Evolutionary conservation across 1,140 invertebrate genomes (phyloP).

Genomic region (Bilobella aurantiaca): DNA sequence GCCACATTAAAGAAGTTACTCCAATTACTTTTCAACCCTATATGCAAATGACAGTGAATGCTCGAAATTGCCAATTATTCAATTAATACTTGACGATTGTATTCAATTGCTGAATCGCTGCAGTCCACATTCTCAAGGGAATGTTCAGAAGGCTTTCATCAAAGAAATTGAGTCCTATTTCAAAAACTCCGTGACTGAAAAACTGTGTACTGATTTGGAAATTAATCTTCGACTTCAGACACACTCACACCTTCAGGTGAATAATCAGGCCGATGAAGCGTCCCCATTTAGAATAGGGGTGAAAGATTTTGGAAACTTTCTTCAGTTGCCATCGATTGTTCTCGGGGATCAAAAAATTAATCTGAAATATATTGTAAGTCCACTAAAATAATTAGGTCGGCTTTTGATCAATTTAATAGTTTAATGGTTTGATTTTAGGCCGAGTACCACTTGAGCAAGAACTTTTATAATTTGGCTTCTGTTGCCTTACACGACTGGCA

Average conservation of each 20-base stretch:
- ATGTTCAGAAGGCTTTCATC: slow-evolving; percentile 14
- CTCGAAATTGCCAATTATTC: slow-evolving; percentile 23
- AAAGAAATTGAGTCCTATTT: slow-evolving; percentile 27
- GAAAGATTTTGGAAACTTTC: slow-evolving; percentile 45
- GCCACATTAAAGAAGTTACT: slow-evolving; percentile 47
- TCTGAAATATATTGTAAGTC: slow-evolving; percentile 33
- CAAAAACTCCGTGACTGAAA: slow-evolving; percentile 50
- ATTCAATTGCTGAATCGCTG: slow-evolving; percentile 14
- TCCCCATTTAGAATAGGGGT: slow-evolving; percentile 59
- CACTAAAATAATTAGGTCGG: neutral
- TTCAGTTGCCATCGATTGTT: slow-evolving; percentile 46
- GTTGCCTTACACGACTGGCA: slow-evolving; percentile 96
- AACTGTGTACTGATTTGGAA: slow-evolving; percentile 75
- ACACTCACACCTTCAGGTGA: slow-evolving; percentile 74
- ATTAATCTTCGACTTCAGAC: slow-evolving; percentile 79
- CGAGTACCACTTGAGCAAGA: slow-evolving; percentile 85
- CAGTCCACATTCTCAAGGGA: slow-evolving; percentile 33
- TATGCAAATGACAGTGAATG: slow-evolving; percentile 51
- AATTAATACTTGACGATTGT: slow-evolving; percentile 28
- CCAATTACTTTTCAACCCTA: slow-evolving; percentile 62
- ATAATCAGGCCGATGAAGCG: slow-evolving; percentile 40
- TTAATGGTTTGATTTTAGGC: too few relatives aligned
- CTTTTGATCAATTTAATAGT: neutral
- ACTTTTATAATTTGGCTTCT: slow-evolving; percentile 95
- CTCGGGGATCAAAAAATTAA: slow-evolving; percentile 40